phyloP scores from a whole-genome alignment of 2,888 invertebrate genomes.

The Salpingus planirostris region DNA sequence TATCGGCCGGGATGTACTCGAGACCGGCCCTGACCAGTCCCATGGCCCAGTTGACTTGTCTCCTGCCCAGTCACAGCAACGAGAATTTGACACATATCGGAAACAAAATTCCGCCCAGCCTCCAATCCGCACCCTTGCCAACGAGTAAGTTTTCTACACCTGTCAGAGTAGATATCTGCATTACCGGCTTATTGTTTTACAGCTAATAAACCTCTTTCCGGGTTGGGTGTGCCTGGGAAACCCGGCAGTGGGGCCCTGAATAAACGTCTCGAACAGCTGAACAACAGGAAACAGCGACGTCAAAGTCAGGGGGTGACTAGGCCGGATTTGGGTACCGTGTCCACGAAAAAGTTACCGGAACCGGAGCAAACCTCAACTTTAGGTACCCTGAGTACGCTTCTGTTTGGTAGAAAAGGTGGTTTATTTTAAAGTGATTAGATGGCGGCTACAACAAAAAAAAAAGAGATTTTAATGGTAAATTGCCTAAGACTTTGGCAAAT shows the following conservation, averaged over 20 bases:
- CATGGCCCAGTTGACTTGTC: slow-evolving; percentile 69
- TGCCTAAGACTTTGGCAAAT: too few species aligned
- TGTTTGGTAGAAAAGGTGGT: slow-evolving; percentile 81
- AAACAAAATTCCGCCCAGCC: not conserved
- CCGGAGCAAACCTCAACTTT: slow-evolving; percentile 39
- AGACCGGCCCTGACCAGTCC: slow-evolving; percentile 60
- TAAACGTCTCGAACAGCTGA: slow-evolving; percentile 42
- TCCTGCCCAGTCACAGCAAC: slow-evolving; percentile 39
- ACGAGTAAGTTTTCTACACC: too few species aligned
- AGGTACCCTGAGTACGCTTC: slow-evolving; percentile 68
- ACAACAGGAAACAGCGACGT: slow-evolving; percentile 44
- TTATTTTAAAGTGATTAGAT: slow-evolving; percentile 59
- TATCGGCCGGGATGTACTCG: slow-evolving; percentile 54
- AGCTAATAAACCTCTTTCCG: slow-evolving; percentile 28
- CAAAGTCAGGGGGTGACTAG: slow-evolving; percentile 48
- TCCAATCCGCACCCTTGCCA: too few species aligned
- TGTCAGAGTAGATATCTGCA: too few species aligned
- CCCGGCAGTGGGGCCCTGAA: slow-evolving; percentile 51
- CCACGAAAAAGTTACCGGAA: slow-evolving; percentile 33
- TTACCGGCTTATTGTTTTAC: too few species aligned
- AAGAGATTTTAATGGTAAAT: too few species aligned
- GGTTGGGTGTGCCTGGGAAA: slow-evolving; percentile 52
- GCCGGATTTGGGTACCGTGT: slow-evolving; percentile 52
- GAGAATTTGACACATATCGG: slow-evolving; percentile 19
- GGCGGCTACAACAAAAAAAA: too few species aligned